Conservation (phyloP, 1,140 invertebrate genomes). For the Ostrea edulis region DNA sequence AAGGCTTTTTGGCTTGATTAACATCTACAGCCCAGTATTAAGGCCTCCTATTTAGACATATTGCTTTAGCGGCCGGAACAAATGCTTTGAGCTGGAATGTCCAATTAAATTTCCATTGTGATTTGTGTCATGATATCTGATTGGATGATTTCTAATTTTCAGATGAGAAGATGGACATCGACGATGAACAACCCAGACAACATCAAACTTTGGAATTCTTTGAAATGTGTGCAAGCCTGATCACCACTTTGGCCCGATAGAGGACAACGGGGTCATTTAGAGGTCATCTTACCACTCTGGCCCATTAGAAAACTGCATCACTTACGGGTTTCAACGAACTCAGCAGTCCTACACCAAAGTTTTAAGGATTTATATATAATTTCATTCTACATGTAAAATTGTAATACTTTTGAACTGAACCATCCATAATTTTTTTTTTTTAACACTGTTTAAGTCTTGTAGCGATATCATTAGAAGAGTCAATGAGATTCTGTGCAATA, state of each 20-base stretch:
- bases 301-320: not conserved
- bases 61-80: not conserved
- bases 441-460: not conserved
- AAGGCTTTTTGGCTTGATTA: not conserved
- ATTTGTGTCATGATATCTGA: not conserved
- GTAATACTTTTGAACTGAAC: too few relatives aligned
- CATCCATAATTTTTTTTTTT: too few relatives aligned
- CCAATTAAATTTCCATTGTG: not conserved
- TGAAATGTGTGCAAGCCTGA: constrained; percentile 99
- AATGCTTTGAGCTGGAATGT: not conserved
- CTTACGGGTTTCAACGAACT: not conserved
- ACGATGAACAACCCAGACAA: constrained; percentile 64
- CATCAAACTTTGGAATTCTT: constrained; percentile 99
- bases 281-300: not conserved
- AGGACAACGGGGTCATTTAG: not conserved
- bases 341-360: not conserved
- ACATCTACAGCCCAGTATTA: not conserved
- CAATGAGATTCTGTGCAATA: not conserved
- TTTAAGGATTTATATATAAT: not conserved
- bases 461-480: not conserved
- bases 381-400: too few relatives aligned
- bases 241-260: constrained; percentile 96
- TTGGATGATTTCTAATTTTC: constrained; percentile 55
- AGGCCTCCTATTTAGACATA: not conserved
- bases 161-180: constrained; percentile 78